A percentile compares a stretch with the other conserved stretches of the same genome.
Conservation (phyloP, 2,888 invertebrate genomes). For the Caenorhabditis sp. region DNA sequence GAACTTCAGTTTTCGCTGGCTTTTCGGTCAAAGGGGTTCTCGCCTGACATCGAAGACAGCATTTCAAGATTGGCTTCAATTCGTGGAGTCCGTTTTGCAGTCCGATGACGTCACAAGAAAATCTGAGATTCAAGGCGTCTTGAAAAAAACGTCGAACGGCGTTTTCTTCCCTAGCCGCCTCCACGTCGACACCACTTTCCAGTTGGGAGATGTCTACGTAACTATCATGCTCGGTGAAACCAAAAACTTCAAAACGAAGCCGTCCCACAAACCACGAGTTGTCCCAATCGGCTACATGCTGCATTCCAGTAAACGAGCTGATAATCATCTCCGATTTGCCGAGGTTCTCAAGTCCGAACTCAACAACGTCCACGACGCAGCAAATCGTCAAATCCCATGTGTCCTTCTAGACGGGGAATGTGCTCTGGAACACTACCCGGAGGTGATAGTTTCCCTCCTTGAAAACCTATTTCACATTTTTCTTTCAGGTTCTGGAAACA, state of each 20-base stretch:
- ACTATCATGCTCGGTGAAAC: not conserved
- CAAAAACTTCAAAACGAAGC: not conserved
- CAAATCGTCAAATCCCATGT: not conserved
- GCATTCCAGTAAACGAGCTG: not conserved
- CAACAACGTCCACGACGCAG: not conserved
- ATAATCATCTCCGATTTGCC: constrained; percentile 3
- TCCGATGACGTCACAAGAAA: not conserved
- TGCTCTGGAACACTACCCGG: not conserved
- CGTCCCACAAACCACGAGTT: not conserved
- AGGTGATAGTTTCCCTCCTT: not conserved
- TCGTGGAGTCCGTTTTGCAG: not conserved
- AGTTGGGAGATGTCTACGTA: constrained; percentile 5
- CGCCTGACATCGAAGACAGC: too few relatives aligned
- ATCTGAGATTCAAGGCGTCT: not conserved
- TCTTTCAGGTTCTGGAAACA: not conserved
- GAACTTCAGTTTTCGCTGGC: too few relatives aligned
- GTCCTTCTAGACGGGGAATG: constrained; percentile 7
- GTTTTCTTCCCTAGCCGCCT: not conserved
- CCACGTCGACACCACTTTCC: constrained; percentile 6
- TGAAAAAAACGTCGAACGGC: not conserved
- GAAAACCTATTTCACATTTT: not conserved
- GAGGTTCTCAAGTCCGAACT: not conserved
- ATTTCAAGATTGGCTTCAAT: not conserved
- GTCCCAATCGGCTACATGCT: constrained; percentile 14
- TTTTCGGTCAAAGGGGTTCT: not conserved